These are phyloP conservation scores for Cryptus armator DNA, from an alignment of 2,888 invertebrate species.

Conservation along the genomic window DNA sequence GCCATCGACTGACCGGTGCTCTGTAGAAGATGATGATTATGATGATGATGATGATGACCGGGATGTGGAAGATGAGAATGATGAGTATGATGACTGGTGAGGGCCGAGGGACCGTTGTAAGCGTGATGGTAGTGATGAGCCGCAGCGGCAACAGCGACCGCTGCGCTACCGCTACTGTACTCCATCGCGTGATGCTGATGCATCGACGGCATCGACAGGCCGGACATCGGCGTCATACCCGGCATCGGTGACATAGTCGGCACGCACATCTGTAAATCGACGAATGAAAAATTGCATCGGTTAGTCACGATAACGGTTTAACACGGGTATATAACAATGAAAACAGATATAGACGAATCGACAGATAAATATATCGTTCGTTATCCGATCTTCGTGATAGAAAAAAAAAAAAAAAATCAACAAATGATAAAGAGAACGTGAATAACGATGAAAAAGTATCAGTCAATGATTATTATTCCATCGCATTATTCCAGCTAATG, in stretches of 20 bases:
- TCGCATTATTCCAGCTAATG: slow-evolving; percentile 51
- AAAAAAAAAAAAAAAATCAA: neutral
- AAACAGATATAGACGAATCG: neutral
- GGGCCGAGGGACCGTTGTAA: slow-evolving; percentile 56
- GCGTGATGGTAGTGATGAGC: slow-evolving; percentile 62
- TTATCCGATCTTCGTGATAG: neutral
- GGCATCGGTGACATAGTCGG: slow-evolving; percentile 78
- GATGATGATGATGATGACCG: slow-evolving; percentile 67
- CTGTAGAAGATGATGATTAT: slow-evolving; percentile 73
- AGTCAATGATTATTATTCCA: neutral
- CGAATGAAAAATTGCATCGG: slow-evolving; percentile 32
- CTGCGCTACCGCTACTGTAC: slow-evolving; percentile 70
- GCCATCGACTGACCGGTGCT: slow-evolving; percentile 66
- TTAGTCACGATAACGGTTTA: slow-evolving; percentile 21
- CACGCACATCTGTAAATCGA: slow-evolving; percentile 78
- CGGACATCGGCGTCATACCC: slow-evolving; percentile 78
- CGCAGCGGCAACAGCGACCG: slow-evolving; percentile 42
- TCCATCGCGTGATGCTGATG: slow-evolving; percentile 79
- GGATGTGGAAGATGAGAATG: slow-evolving; percentile 72
- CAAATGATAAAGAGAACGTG: neutral
- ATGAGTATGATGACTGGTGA: slow-evolving; percentile 53
- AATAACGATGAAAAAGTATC: neutral
- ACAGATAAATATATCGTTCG: neutral
- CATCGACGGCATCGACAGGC: slow-evolving; percentile 77
- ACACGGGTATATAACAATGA: neutral